Evolutionary conservation across 2,888 invertebrate species (phyloP).

Genomic region (Malthinus seriepunctatus): DNA sequence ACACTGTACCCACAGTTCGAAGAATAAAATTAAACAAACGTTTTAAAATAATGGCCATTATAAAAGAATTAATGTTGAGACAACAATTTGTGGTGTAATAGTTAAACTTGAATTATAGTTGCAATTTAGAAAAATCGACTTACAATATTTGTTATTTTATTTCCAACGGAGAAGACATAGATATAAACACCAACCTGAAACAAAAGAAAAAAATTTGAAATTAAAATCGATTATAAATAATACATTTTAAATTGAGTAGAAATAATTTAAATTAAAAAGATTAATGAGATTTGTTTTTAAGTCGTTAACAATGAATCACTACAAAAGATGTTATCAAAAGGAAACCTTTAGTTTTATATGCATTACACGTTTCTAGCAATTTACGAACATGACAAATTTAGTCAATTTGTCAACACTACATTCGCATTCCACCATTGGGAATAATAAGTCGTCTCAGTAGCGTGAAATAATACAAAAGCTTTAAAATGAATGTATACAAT

Average conservation of each 20-base stretch:
- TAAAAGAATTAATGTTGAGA: too few relatives aligned
- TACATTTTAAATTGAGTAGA: background rate
- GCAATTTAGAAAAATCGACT: too few relatives aligned
- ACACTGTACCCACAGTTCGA: too few relatives aligned
- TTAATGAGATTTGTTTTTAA: conserved; percentile 16
- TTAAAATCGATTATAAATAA: conserved; percentile 2
- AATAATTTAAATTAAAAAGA: conserved; percentile 15
- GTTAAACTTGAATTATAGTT: too few relatives aligned
- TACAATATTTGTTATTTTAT: too few relatives aligned
- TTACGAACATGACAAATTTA: conserved; percentile 28
- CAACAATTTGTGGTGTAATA: too few relatives aligned
- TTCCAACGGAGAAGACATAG: too few relatives aligned
- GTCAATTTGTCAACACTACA: conserved; percentile 30
- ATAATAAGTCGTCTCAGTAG: conserved; percentile 26
- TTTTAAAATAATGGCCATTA: too few relatives aligned
- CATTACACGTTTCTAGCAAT: conserved; percentile 26
- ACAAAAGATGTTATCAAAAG: conserved; percentile 17
- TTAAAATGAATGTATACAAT: conserved; percentile 18
- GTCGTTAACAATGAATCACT: conserved; percentile 20
- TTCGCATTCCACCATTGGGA: conserved; percentile 24
- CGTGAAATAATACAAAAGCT: conserved; percentile 26
- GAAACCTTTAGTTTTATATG: conserved; percentile 22
- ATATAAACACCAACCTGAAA: background rate
- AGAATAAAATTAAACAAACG: too few relatives aligned
- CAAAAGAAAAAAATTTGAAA: conserved; percentile 1